A percentile compares a stretch with the other conserved stretches of the same genome.
These are phyloP conservation scores for Morpho achilles DNA, from an alignment of 2,888 invertebrate genomes.

Conservation along the genomic window DNA sequence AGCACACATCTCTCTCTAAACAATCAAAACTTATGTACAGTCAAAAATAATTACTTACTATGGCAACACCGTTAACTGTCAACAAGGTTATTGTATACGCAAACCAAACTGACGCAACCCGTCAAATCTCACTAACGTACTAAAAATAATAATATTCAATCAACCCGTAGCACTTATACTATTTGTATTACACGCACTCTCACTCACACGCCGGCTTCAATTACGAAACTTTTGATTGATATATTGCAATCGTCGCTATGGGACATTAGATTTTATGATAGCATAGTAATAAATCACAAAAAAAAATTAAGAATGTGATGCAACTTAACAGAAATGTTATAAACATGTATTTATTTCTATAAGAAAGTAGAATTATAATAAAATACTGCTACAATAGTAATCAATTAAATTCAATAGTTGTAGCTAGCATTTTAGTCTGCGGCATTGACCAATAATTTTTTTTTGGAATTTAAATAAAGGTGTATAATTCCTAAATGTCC, in stretches of 20 bases:
- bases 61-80: slow-evolving; percentile 76
- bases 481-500: too few species aligned
- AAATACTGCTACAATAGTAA: too few species aligned
- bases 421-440: too few species aligned
- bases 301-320: too few species aligned
- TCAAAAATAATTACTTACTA: slow-evolving; percentile 73
- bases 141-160: slow-evolving; percentile 45
- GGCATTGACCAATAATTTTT: too few species aligned
- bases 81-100: slow-evolving; percentile 64
- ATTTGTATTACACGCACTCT: slow-evolving; percentile 22
- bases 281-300: too few species aligned
- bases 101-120: slow-evolving; percentile 61
- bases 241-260: background rate
- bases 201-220: slow-evolving; percentile 9
- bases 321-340: too few species aligned
- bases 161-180: slow-evolving; percentile 36
- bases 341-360: too few species aligned
- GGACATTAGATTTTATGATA: too few species aligned
- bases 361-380: too few species aligned
- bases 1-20: slow-evolving; percentile 61
- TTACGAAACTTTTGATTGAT: slow-evolving; percentile 1
- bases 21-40: slow-evolving; percentile 73
- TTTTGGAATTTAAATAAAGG: too few species aligned
- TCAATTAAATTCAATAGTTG: too few species aligned
- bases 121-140: slow-evolving; percentile 63